phyloP scores from a whole-genome alignment of 92 coral and sea anemone species.

The Parazoanthus atlanticus region DNA sequence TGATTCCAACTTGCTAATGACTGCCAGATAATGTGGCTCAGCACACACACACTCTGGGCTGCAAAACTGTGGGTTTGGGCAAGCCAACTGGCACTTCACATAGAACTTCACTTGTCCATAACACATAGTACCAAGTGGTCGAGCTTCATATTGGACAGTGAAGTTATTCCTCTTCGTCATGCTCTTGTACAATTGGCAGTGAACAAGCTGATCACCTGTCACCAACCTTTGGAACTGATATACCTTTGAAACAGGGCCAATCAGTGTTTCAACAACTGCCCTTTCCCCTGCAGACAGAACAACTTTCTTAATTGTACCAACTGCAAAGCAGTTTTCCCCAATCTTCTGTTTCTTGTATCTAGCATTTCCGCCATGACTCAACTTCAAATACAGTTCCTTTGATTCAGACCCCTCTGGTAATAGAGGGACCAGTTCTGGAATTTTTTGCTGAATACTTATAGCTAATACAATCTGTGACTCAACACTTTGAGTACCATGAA shows the following conservation, averaged over 20 bases:
- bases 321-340: constrained; percentile 41
- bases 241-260: constrained; percentile 41
- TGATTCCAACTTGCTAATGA: constrained; percentile 36
- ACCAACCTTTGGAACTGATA: constrained; percentile 52
- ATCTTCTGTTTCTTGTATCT: constrained; percentile 26
- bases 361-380: constrained; percentile 27
- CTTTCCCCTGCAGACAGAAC: constrained; percentile 42
- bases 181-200: constrained; percentile 54
- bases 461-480: constrained; percentile 61
- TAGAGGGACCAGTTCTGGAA: constrained; percentile 59
- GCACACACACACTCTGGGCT: constrained; percentile 43
- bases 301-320: constrained; percentile 51
- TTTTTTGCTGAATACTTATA: constrained; percentile 52
- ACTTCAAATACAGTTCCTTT: constrained; percentile 40
- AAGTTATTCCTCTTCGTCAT: constrained; percentile 66
- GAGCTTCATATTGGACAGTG: constrained; percentile 44
- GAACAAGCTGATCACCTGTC: constrained; percentile 54
- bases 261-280: constrained; percentile 52
- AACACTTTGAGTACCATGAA: constrained; percentile 72
- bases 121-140: not conserved
- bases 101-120: constrained; percentile 54
- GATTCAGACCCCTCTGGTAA: constrained; percentile 49
- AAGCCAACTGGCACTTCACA: constrained; percentile 38
- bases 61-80: constrained; percentile 58
- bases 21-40: constrained; percentile 44